A percentile compares a stretch with the other conserved stretches of the same genome.
phyloP scores from a whole-genome alignment of 2,113 vertebrate species.

The Crotalus horridus region DNA sequence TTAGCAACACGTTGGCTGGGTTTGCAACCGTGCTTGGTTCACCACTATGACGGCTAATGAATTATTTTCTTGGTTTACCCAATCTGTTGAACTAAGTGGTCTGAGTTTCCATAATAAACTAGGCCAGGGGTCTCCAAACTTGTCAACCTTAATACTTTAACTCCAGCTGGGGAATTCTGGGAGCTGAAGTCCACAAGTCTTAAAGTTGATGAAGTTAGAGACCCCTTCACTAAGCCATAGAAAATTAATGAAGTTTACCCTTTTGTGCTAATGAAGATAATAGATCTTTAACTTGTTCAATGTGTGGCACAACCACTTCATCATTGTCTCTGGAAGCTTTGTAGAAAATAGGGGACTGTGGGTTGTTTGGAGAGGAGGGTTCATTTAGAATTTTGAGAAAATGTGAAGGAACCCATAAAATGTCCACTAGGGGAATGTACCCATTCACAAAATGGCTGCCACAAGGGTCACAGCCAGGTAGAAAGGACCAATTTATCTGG shows the following conservation, averaged over 20 bases:
- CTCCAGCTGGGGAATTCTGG: too few species aligned
- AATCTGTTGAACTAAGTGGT: background rate
- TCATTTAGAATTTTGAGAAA: background rate
- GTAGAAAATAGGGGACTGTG: background rate
- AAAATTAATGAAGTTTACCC: background rate
- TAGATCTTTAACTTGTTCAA: background rate
- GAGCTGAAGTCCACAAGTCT: background rate
- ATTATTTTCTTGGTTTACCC: background rate
- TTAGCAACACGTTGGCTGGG: background rate
- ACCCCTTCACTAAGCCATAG: background rate
- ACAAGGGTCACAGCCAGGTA: background rate
- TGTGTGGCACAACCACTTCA: background rate
- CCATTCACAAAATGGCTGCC: background rate
- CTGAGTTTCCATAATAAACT: background rate
- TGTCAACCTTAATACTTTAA: too few species aligned
- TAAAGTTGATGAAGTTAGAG: background rate
- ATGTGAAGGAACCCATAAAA: background rate
- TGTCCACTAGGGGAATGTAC: background rate
- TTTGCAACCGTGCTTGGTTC: background rate
- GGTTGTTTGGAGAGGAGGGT: background rate
- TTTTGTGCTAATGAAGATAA: background rate
- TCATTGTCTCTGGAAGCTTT: background rate
- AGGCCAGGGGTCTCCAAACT: background rate
- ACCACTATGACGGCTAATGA: background rate
- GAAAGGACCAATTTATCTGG: background rate